Base-by-base conservation (phyloP, 2,113 vertebrate genomes). In the Nerophis ophidion region DNA sequence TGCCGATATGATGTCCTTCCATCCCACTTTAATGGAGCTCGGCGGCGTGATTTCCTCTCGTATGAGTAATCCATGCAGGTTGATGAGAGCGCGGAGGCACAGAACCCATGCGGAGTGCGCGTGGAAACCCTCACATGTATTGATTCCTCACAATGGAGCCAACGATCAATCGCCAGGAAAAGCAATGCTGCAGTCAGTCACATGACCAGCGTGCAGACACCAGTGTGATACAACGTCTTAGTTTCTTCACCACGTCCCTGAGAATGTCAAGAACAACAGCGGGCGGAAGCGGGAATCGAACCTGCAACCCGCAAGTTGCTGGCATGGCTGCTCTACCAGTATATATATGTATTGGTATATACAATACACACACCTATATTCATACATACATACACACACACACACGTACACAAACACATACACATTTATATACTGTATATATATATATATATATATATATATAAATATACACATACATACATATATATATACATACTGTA, bases 1-100 rank as follows among this genome's bases (percentile, higher is more conserved):
- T 88, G 87, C 76, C 85, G 81, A 89, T 84, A 89, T 86, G 75
- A 88, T 87, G 86, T 87, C 83, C 80, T 84, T 70, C 80, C 76
- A 84, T 86, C 82, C 75, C 76, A 84, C 80, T 83, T 44, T 90
- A 86, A 89, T 88, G 85, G 87, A 86, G 82, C 76, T 83, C 80
- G 79, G 79, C 80, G 84, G 88, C 85, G 80, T 84, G 85, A 84
- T 87, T 86, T 89, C 87, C 83, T 85, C 76, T 75, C 81, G 74
- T 79, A 81, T 85, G 80, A 84, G 84, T 86, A 84, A 86, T 86
- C 74, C 80, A 58, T 83, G 62, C 68, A 63, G 55, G 68, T 68
- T 76, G 76, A 66, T 79, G 77, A 85, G 57, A 53, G 73, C 6
- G 78, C 65, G 75, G 66, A 84, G 69, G 65, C 67, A 76, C 67